Base-by-base conservation (phyloP, 2,797 vertebrate genomes). In the Esox lucius region DNA sequence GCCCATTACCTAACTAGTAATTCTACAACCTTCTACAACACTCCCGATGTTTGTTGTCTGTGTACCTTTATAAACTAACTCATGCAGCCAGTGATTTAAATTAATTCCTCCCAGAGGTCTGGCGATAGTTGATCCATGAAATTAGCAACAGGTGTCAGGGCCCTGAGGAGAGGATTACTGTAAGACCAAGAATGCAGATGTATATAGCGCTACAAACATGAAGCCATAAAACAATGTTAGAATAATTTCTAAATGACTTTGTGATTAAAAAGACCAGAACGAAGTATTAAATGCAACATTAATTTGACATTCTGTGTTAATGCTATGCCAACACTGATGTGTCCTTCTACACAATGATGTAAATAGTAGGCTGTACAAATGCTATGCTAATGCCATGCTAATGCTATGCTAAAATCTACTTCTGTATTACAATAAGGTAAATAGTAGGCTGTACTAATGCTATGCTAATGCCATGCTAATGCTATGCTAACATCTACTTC, bases 181-280 rank as follows among this genome's bases (percentile, higher is more conserved):
- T 84, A 31, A 78, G 72, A 72, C 33, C 26, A 71, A 46, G 35
- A 42, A 76, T 69, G 80, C 74, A 78, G 42, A 66, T 79, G 78
- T 74, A 76, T 48, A 56, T 79, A 70, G 79, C 86, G 79, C 75
- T 46, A 78, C 19, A 26, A 78, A 2, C 65, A 71, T 71, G 85
- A 86, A 71, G 78, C 53, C 85, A 75, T 75, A 85, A 2, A 89
- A 87, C 87, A 84, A 85, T 77, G 19, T 85, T 81, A 82, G 88
- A 80, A 62, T 84, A 80, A 79, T 82, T 86, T 80, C 16, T 62
- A 59, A 72, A 68, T 68, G 76, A 68, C 68, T 70, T 74, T 72
- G 17, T 83, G 81, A 87, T 90, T 90, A 87, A 88, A 89, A 89
- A 66, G 74, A 71, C 56, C 75, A 81, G 74, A 84, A 77, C 86